These are phyloP conservation scores for Paraescarpia echinospica DNA, from an alignment of 1,140 invertebrate genomes.

Conservation along the genomic window DNA sequence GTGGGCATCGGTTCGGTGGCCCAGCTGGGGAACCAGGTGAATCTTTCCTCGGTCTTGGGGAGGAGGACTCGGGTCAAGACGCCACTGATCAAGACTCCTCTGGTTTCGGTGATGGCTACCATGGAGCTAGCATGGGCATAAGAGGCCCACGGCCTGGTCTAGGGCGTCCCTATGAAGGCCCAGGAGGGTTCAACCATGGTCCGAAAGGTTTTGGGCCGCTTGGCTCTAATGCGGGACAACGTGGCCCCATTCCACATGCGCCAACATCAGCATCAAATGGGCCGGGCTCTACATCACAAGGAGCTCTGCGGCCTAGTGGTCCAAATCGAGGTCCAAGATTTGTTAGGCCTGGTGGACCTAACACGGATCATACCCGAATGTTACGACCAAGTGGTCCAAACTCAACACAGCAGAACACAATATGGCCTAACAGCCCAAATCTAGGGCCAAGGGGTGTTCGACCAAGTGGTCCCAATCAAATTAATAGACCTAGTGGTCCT, in stretches of 20 bases:
- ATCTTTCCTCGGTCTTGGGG: not conserved
- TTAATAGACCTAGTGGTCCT: not conserved
- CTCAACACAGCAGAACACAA: not conserved
- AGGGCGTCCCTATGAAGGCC: not conserved
- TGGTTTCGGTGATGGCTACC: not conserved
- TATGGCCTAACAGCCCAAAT: not conserved
- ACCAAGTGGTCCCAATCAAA: not conserved
- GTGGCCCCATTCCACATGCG: not conserved
- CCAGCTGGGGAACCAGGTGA: not conserved
- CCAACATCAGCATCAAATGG: not conserved
- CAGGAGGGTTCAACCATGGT: not conserved
- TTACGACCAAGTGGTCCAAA: not conserved
- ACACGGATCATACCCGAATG: not conserved
- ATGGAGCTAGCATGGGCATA: not conserved
- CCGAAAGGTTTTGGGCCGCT: not conserved
- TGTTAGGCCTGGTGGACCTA: not conserved
- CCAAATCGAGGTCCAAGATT: not conserved
- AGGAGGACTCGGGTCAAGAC: not conserved
- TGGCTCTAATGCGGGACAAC: no score
- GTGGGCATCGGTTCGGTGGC: not conserved
- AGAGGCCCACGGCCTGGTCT: not conserved
- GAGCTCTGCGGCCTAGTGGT: not conserved
- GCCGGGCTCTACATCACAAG: not conserved
- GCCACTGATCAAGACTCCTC: constrained; percentile 5
- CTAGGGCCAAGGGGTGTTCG: not conserved